These are phyloP conservation scores for Brachyrhaphis roseni DNA, from an alignment of 2,797 vertebrate genomes.

Conservation along the genomic window DNA sequence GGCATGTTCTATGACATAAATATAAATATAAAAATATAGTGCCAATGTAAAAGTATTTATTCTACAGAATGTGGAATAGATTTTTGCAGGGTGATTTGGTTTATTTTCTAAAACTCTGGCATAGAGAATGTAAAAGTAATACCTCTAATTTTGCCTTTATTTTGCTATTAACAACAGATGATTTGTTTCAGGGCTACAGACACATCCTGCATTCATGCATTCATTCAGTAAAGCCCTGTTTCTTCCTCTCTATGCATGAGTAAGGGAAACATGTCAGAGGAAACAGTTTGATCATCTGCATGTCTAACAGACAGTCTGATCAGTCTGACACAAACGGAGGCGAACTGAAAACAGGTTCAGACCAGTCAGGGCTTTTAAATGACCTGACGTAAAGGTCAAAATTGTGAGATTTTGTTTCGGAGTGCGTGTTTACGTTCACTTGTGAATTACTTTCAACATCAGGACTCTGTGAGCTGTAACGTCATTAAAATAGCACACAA, in stretches of 20 bases:
- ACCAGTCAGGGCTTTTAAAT: conserved; percentile 21
- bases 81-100: neutral
- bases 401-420: conserved; percentile 8
- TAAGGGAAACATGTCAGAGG: conserved; percentile 59
- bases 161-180: conserved; percentile 15
- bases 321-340: conserved; percentile 37
- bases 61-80: neutral
- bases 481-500: neutral
- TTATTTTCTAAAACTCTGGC: neutral
- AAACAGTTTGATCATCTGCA: conserved; percentile 53
- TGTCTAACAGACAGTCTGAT: conserved; percentile 43
- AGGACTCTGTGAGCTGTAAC: neutral
- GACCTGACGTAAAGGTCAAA: neutral
- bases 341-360: conserved; percentile 20
- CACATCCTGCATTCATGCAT: conserved; percentile 48
- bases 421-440: conserved; percentile 10
- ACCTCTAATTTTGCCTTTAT: conserved; percentile 14
- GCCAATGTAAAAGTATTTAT: neutral
- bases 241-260: conserved; percentile 47
- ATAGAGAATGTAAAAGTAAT: neutral
- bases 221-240: conserved; percentile 43
- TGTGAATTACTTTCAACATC: neutral
- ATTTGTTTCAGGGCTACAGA: conserved; percentile 25
- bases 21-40: neutral
- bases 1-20: neutral